phyloP scores from a whole-genome alignment of 2,113 vertebrate genomes.

The Carassius carassius region DNA sequence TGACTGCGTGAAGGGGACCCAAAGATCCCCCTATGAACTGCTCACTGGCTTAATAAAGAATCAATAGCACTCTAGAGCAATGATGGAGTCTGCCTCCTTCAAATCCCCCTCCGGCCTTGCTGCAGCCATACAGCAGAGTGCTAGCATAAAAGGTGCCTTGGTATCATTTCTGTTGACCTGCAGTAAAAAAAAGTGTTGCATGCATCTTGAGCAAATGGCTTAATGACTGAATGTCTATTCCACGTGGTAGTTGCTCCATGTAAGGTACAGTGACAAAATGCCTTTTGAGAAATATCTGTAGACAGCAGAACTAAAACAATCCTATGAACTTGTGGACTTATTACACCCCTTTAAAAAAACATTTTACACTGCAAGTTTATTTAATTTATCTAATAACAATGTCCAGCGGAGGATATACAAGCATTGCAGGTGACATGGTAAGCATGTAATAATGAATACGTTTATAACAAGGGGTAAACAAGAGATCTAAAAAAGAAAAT shows the following conservation, averaged over 20 bases:
- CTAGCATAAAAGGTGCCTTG: slow-evolving; percentile 64
- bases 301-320: background rate
- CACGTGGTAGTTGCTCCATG: background rate
- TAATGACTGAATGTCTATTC: slow-evolving; percentile 36
- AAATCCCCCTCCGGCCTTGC: slow-evolving; percentile 36
- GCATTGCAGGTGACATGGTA: too few relatives aligned
- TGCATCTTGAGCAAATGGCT: slow-evolving; percentile 50
- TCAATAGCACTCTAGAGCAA: slow-evolving; percentile 78
- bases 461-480: background rate
- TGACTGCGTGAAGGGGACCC: slow-evolving; percentile 47
- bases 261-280: slow-evolving; percentile 2
- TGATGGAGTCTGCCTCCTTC: slow-evolving; percentile 62
- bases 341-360: background rate
- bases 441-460: too few relatives aligned
- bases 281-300: background rate
- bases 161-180: slow-evolving; percentile 68
- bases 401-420: background rate
- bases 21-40: slow-evolving; percentile 60
- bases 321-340: background rate
- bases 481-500: background rate
- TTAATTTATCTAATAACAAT: background rate
- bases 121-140: slow-evolving; percentile 55
- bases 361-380: background rate
- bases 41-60: slow-evolving; percentile 80
- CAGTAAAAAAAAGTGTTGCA: slow-evolving; percentile 31